These are phyloP conservation scores for Eugnorisma glareosa DNA, from an alignment of 2,888 invertebrate species.

Conservation along the genomic window DNA sequence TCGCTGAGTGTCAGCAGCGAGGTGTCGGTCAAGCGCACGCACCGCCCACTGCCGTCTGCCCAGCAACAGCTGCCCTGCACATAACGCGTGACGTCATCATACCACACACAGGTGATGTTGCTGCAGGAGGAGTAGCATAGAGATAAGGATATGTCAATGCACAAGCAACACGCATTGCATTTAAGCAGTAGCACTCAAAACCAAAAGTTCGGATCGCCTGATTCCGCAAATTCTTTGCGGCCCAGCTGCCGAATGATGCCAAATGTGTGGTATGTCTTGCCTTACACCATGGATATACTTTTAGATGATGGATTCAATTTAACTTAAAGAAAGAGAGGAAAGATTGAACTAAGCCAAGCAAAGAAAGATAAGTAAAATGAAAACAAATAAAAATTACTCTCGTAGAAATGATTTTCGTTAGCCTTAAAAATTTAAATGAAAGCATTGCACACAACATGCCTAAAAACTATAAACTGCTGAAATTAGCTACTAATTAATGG, in stretches of 20 bases:
- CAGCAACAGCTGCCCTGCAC: slow-evolving; percentile 95
- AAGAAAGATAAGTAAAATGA: neutral
- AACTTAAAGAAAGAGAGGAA: neutral
- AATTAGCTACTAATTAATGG: neutral
- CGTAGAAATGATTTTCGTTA: neutral
- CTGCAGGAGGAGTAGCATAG: neutral
- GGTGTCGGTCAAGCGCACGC: slow-evolving; percentile 93
- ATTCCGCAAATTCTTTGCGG: too few relatives aligned
- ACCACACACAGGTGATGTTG: slow-evolving; percentile 66
- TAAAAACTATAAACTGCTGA: neutral
- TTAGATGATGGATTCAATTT: neutral
- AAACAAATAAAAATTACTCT: neutral
- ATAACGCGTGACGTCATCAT: slow-evolving; percentile 89
- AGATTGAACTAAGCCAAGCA: neutral
- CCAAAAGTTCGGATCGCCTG: neutral
- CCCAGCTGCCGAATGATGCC: neutral
- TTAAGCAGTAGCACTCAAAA: neutral
- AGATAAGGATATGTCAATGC: neutral
- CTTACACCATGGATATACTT: neutral
- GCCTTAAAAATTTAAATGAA: neutral
- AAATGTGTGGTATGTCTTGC: neutral
- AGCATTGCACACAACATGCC: neutral
- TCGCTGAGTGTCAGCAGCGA: slow-evolving; percentile 94
- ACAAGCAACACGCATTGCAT: neutral
- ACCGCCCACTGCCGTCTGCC: slow-evolving; percentile 93